Percentiles rank a stretch among this genome's conserved stretches.
phyloP scores from a whole-genome alignment of 2,113 vertebrate genomes.

The Petrocephalus microphthalmus region DNA sequence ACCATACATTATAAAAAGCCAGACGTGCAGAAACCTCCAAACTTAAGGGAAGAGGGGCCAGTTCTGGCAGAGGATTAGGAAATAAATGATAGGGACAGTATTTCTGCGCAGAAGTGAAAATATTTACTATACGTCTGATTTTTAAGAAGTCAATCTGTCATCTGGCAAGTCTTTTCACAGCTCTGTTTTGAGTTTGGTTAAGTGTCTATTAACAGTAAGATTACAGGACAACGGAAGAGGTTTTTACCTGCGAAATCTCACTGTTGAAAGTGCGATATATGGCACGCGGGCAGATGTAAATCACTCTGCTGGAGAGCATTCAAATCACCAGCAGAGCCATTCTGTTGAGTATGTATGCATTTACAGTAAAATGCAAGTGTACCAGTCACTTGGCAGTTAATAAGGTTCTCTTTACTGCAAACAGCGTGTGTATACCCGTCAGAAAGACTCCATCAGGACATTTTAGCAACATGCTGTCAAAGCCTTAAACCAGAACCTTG shows the following conservation, averaged over 20 bases:
- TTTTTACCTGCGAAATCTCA: background rate
- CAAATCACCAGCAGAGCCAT: background rate
- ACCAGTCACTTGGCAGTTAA: background rate
- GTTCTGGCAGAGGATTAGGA: background rate
- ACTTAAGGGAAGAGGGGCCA: background rate
- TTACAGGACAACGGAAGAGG: background rate
- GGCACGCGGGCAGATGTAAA: background rate
- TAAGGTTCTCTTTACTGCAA: background rate
- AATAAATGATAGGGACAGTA: background rate
- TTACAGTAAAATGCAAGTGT: background rate
- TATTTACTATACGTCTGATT: background rate
- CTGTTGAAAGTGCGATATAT: background rate
- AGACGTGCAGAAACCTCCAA: background rate
- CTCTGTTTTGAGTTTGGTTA: background rate
- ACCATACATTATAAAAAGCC: background rate
- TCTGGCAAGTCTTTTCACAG: background rate
- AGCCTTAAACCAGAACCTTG: background rate
- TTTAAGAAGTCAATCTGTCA: constrained; percentile 5
- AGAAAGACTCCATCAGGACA: background rate
- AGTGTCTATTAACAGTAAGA: background rate
- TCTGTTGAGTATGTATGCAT: background rate
- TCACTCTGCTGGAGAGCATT: background rate
- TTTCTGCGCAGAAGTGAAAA: background rate
- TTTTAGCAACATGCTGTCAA: background rate
- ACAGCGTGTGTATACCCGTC: background rate